Base-by-base conservation (phyloP, 2,888 invertebrate genomes). In the Drosophila melanosoma region DNA sequence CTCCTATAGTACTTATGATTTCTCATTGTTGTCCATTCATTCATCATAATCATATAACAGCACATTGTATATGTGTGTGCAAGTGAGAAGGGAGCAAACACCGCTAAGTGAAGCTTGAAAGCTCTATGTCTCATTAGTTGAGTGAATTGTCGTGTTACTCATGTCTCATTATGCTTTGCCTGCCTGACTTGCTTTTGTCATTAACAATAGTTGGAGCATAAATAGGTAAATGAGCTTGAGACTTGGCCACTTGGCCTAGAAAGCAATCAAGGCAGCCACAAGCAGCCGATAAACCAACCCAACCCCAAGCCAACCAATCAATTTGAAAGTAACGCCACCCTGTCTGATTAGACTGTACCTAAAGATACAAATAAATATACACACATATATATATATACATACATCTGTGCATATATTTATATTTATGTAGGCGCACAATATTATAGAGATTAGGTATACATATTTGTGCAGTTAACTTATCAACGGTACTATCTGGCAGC, bases 201-300 rank as follows among this genome's bases (percentile, higher is more conserved):
- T 86, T 88, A 86, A 83, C 79, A 79, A 72, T 70, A 65, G 61
- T 29, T 33, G 35, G 35, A 68, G 62, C 78, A 76, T 76, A 71
- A 70, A 73, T 66, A 70, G 73, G 64, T 69, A 68, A 82, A 79
- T 68, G 74, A 74, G 78, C 73, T 69, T 58, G 59, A 59, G 64
- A 36, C 66, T 49, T n/a, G 7, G 63, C 61, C 81, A 86, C 89
- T 90, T 91, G 90, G 89, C 91, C 91, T 89, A 89, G 89, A 84
- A 89, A 85, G 66, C 68, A 90, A 87, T 90, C 81, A 82, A 87
- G 74, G 71, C 59, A 59, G 56, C 73, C 57, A 3, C 20, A 20
- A 12, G 20, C 20, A 15, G 15, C 20, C 40, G 65, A 76, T 68
- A 61, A 26, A 26, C 17, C 26, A 49, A 49, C 4, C 17, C 49